Conservation (phyloP, 2,797 vertebrate species). For the Rhyacichthys aspro region DNA sequence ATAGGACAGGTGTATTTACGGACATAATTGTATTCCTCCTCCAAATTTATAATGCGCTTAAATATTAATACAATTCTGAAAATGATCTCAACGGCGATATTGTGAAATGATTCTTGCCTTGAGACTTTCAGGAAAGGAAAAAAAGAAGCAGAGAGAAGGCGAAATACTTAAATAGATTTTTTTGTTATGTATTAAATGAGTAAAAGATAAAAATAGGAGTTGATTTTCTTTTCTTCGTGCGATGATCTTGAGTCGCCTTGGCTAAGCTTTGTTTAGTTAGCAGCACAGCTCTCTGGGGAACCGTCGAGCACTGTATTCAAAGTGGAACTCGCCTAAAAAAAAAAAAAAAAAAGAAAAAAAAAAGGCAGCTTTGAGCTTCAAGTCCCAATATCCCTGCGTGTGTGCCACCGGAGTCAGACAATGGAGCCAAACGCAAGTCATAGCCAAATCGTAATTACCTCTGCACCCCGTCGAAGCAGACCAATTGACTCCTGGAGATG, state of each 20-base stretch:
- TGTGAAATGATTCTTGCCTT: conserved; percentile 68
- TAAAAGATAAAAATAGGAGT: conserved; percentile 56
- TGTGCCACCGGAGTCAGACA: conserved; percentile 58
- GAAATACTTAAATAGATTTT: conserved; percentile 62
- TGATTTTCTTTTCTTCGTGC: conserved; percentile 39
- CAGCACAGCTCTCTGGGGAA: conserved; percentile 58
- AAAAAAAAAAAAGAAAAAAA: conserved; percentile 59
- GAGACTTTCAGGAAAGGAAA: conserved; percentile 68
- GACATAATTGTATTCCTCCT: conserved; percentile 81
- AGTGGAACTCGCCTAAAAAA: conserved; percentile 66
- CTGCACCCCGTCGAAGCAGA: conserved; percentile 68
- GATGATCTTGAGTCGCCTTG: conserved; percentile 54
- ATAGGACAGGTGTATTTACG: conserved; percentile 84
- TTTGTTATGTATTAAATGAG: conserved; percentile 39
- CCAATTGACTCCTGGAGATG: conserved; percentile 74
- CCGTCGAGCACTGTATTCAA: conserved; percentile 59
- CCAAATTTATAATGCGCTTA: conserved; percentile 82
- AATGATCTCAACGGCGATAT: conserved; percentile 72
- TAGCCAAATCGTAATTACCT: conserved; percentile 78
- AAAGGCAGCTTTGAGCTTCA: conserved; percentile 51
- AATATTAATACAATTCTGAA: conserved; percentile 80
- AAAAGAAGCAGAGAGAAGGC: conserved; percentile 41
- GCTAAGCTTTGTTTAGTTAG: conserved; percentile 69
- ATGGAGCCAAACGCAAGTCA: conserved; percentile 65
- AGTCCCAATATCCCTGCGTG: conserved; percentile 57